Evolutionary conservation across 2,113 vertebrate species (phyloP), one percentile per base, ranked within the genome.

Genomic region (Epinephelus fuscoguttatus): DNA sequence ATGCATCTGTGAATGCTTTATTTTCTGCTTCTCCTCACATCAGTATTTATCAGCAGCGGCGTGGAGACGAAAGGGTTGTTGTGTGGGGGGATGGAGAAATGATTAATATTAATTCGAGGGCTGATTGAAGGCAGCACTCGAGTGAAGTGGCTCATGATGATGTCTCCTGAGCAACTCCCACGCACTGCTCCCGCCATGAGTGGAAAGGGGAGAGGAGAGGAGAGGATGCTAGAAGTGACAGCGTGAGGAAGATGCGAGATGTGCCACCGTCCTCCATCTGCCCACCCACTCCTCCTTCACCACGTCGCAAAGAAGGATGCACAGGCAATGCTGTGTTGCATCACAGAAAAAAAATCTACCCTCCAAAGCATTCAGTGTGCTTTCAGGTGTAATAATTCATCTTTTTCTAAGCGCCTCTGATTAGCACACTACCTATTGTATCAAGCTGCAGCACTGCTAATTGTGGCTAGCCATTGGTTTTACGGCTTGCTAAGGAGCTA

Each of bases 51-150:
- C 85, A 88, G 85, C 75, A 25, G 77, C 63, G 3, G 59, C 1
- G 55, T 49, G 62, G 42, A 78, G 80, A 76, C 40, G 79, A 68
- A 83, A 45, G 78, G 61, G 73, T 88, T 91, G 91, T 91, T 93
- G 82, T 88, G 84, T 82, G 69, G 77, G 84, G 70, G 80, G 70
- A 40, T 27, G 69, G 80, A 37, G 85, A 37, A 62, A 40, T 90
- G 83, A 92, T 93, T 93, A 93, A 93, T 93, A 94, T 94, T 91
- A 93, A 94, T 93, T 93, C 71, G 61, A 89, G 81, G 56, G 80
- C 84, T 92, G 93, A 94, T 93, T 94, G 91, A 93, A 93, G 85
- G 90, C 92, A 91, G 89, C 89, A 84, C 87, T 92, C 78, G 69
- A 88, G 84, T 88, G 89, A 91, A 93, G 92, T 87, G 84, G 88